Base-by-base conservation (phyloP, 2,888 invertebrate genomes). In the Orthosia gothica region DNA sequence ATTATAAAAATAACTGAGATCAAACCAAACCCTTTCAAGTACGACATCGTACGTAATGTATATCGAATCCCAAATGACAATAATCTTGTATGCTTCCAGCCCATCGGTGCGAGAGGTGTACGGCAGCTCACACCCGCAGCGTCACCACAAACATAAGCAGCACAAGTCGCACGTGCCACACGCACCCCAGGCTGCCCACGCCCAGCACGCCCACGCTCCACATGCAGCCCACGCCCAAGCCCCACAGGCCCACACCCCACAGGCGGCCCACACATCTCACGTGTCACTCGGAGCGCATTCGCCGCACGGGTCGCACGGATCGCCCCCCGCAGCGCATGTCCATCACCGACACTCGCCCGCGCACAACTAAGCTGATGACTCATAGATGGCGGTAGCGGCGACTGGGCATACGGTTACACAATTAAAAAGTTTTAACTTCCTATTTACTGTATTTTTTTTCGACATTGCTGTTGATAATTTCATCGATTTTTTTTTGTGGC, bases 41-140 rank as follows among this genome's bases (percentile, higher is more conserved):
- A 23, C 20, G 9, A 40, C 9, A 40, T 40, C 7, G 40, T 40
- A 40, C 40, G 40, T 40, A 40, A 40, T 9, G 40, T 40, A 40
- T 9, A 40, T 32, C 4, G 47, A 2, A 23, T 26, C 16, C 3
- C 1, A 26, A 73, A 7, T 66, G 16, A 58, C 32, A 18, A n/a
- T 61, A 13, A 0, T 73, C 2, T 18, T n/a, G 18, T 54, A 63
- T 79, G 2, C 63, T 91, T 91, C 0, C 93, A 95, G 96, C 67
- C 87, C 93, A 11, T 92, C 91, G 57, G 95, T 96, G 2, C 96
- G 97, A 87, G 94, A 96, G 74, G 92, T 96, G 75, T 97, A 97
- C 91, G 89, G 94, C 84, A 91, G 94, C 16, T 80, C 95, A n/a
- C 96, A 95, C 72, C 97, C 97, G 5, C 94, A 94, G 81, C 92